phyloP scores from a whole-genome alignment of 2,888 invertebrate species.

The Stegophylla sp. region DNA sequence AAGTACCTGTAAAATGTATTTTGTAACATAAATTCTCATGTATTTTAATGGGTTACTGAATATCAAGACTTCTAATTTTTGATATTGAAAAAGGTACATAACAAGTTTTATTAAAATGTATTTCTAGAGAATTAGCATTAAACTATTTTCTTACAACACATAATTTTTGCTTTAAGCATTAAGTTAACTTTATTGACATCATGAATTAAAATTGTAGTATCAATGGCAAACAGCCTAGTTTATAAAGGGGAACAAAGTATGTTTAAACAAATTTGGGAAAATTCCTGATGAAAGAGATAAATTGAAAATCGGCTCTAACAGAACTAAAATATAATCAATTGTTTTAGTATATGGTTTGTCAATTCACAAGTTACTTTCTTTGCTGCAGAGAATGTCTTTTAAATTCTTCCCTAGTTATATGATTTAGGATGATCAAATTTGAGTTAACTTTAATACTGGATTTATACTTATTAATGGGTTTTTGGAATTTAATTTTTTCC shows the following conservation, averaged over 20 bases:
- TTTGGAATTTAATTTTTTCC: neutral
- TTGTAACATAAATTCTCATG: neutral
- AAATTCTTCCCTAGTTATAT: slow-evolving; percentile 1
- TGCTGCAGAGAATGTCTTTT: neutral
- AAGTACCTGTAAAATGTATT: neutral
- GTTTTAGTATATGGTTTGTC: neutral
- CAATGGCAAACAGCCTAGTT: no score
- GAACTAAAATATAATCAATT: slow-evolving; percentile 2
- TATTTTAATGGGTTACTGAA: neutral
- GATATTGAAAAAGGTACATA: slow-evolving; percentile 1
- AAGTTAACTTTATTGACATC: neutral
- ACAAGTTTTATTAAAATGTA: neutral
- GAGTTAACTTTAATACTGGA: neutral
- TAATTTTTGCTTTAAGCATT: neutral
- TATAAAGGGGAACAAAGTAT: no score
- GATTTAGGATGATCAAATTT: neutral
- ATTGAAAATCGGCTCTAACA: neutral
- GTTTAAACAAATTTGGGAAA: neutral
- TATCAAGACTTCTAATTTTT: slow-evolving; percentile 19
- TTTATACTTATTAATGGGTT: neutral
- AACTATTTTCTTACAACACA: neutral
- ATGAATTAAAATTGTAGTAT: neutral
- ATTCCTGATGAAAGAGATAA: neutral
- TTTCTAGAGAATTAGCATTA: neutral
- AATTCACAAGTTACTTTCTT: neutral